Conservation (phyloP, 2,113 vertebrate species). For the Mungos mungo region DNA sequence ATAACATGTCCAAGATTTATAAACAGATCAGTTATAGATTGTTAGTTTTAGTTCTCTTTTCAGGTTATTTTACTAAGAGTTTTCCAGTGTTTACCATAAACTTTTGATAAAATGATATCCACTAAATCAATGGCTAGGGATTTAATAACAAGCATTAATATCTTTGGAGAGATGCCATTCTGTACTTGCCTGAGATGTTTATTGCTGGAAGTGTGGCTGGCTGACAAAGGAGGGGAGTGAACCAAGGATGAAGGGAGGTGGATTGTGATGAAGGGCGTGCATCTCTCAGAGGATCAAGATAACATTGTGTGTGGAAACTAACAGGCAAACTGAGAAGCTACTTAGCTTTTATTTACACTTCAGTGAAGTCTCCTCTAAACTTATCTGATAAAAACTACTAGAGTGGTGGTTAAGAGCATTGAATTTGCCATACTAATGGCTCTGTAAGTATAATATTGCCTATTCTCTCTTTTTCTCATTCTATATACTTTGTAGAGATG, state of each 20-base stretch:
- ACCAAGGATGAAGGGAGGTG: accelerated
- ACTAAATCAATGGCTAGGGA: neutral
- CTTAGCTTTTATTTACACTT: neutral
- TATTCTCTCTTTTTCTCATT: neutral
- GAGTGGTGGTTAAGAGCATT: neutral
- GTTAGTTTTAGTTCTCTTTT: neutral
- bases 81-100: neutral
- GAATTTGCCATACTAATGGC: neutral
- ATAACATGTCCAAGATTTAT: neutral
- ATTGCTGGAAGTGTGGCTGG: accelerated
- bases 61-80: neutral
- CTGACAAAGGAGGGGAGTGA: neutral
- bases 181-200: neutral
- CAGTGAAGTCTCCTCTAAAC: neutral
- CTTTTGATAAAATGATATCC: neutral
- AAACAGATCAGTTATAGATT: neutral
- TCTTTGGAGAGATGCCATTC: neutral
- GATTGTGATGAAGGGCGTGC: accelerated
- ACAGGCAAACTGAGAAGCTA: neutral
- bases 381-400: neutral
- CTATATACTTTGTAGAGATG: too few species aligned
- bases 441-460: neutral
- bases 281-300: neutral
- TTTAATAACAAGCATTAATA: neutral
- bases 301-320: neutral